Percentiles rank a stretch among this genome's conserved stretches.
Evolutionary conservation across 1,140 invertebrate genomes (phyloP).

Genomic region (Saxidomus purpurata): DNA sequence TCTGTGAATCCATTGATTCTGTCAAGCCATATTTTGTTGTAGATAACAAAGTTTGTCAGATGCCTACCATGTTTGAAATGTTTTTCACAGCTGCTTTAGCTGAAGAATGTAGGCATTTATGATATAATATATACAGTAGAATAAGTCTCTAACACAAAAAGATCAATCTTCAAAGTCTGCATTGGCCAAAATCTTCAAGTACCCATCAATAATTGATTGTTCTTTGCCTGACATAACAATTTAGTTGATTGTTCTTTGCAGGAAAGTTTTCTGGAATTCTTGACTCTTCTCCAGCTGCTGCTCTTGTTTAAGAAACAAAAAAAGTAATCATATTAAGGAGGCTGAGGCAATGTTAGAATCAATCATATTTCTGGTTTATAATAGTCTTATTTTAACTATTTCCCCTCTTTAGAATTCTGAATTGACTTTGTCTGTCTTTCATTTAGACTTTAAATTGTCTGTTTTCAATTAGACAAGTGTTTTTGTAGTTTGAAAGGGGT

Average conservation of each 20-base stretch:
- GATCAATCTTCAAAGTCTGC: constrained; percentile 7
- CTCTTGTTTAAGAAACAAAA: neutral
- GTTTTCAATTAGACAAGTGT: no score
- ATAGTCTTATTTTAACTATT: no score
- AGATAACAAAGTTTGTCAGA: constrained; percentile 12
- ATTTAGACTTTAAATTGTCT: no score
- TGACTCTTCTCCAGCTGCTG: neutral
- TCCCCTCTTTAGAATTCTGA: no score
- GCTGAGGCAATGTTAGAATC: no score
- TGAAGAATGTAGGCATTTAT: neutral
- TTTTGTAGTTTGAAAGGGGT: no score
- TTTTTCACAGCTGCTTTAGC: neutral
- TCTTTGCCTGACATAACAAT: constrained; percentile 25
- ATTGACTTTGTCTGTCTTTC: no score
- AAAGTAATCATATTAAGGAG: no score
- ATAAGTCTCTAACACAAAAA: neutral
- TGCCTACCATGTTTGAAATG: constrained; percentile 5
- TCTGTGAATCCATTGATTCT: neutral
- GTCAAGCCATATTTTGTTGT: neutral
- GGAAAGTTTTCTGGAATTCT: constrained; percentile 9
- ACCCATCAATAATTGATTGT: constrained; percentile 34
- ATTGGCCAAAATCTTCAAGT: neutral
- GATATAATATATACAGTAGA: no score
- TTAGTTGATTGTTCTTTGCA: constrained; percentile 20
- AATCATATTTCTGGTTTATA: no score